Conservation (phyloP, 1,140 invertebrate species). For the Tetramorium parvispinum region DNA sequence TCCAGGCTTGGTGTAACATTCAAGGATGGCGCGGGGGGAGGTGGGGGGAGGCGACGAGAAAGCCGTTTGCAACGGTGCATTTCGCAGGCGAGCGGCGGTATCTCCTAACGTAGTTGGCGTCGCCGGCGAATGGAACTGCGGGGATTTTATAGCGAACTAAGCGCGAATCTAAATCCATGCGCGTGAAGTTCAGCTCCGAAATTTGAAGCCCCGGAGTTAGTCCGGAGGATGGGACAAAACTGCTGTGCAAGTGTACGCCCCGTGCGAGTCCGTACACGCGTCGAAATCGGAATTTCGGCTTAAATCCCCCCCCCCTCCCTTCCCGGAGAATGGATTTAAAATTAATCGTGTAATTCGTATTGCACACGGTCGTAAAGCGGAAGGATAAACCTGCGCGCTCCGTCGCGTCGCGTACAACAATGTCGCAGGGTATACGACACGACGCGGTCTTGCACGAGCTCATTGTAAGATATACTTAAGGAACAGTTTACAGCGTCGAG, state of each 20-base stretch:
- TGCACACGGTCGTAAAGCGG: constrained; percentile 12
- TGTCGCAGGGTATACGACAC: background rate
- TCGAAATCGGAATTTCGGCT: constrained; percentile 35
- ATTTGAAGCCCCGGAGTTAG: constrained; percentile 37
- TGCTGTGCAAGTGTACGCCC: background rate
- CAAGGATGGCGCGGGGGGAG: background rate
- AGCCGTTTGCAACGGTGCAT: constrained; percentile 43
- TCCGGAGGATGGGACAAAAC: constrained; percentile 25
- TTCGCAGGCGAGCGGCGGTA: constrained; percentile 3
- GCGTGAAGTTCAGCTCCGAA: constrained; percentile 41
- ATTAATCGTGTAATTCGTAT: constrained; percentile 47
- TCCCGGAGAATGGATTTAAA: constrained; percentile 34
- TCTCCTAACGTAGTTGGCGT: background rate
- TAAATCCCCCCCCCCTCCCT: background rate
- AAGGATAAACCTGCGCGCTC: constrained; percentile 1
- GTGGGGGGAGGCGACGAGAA: background rate
- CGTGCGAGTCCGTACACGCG: background rate
- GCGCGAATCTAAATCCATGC: constrained; percentile 41
- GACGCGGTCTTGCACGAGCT: background rate
- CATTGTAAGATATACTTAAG: background rate
- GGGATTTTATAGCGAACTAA: constrained; percentile 51
- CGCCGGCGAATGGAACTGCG: constrained; percentile 5
- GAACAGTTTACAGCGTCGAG: background rate
- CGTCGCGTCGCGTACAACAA: background rate
- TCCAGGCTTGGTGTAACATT: background rate